phyloP scores from a whole-genome alignment of 2,888 invertebrate genomes.

The Lissonota sp. region DNA sequence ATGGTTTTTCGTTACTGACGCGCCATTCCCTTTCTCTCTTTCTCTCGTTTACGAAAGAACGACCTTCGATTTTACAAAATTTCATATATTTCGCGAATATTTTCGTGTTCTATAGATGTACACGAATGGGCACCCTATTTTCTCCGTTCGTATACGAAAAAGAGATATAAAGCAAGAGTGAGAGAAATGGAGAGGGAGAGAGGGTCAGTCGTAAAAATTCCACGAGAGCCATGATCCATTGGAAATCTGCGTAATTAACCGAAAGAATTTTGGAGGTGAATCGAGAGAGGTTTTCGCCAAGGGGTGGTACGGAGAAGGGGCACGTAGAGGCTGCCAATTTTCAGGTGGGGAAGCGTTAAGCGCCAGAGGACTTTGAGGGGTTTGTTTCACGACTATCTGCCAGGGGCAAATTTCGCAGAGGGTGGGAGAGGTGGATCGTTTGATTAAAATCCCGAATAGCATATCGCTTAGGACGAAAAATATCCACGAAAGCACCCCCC shows the following conservation, averaged over 20 bases:
- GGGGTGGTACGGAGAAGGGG: constrained; percentile 62
- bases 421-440: constrained; percentile 39
- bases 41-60: constrained; percentile 10
- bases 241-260: constrained; percentile 83
- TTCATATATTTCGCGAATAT: constrained; percentile 40
- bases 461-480: constrained; percentile 58
- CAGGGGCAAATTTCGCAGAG: constrained; percentile 48
- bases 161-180: constrained; percentile 18
- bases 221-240: constrained; percentile 77
- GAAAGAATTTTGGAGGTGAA: constrained; percentile 77
- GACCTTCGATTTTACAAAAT: constrained; percentile 42
- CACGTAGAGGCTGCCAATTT: constrained; percentile 49
- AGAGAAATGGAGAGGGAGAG: constrained; percentile 12
- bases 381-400: constrained; percentile 58
- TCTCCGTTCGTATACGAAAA: constrained; percentile 3
- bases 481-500: constrained; percentile 36
- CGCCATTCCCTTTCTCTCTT: neutral
- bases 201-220: constrained; percentile 80
- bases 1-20: constrained; percentile 3
- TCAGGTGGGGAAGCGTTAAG: constrained; percentile 70
- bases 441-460: constrained; percentile 64
- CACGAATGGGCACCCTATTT: constrained; percentile 44
- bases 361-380: constrained; percentile 66
- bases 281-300: constrained; percentile 63
- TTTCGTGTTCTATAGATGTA: constrained; percentile 20